Percentiles rank a stretch among this genome's conserved stretches.
Conservation (phyloP, 2,888 invertebrate genomes). For the Microctonus brassicae region DNA sequence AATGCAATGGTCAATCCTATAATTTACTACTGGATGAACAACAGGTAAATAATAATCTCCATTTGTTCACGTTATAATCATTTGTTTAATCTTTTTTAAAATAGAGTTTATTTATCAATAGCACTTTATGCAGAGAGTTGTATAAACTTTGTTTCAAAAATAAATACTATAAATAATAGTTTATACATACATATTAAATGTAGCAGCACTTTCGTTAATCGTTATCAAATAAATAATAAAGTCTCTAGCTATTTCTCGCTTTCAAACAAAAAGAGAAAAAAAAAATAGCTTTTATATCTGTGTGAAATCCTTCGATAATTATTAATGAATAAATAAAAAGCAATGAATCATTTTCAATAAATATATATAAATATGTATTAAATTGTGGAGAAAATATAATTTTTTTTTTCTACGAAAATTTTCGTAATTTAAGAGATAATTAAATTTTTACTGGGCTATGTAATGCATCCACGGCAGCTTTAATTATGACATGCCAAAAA, state of each 20-base stretch:
- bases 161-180: too few relatives aligned
- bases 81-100: neutral
- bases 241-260: neutral
- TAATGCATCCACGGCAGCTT: neutral
- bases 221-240: neutral
- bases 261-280: neutral
- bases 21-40: constrained; percentile 95
- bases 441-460: neutral
- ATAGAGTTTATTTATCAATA: neutral
- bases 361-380: too few relatives aligned
- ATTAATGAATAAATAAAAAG: too few relatives aligned
- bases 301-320: too few relatives aligned
- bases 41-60: constrained; percentile 75
- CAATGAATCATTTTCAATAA: too few relatives aligned
- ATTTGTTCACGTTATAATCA: neutral
- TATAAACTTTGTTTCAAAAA: neutral
- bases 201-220: constrained; percentile 18
- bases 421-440: too few relatives aligned
- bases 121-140: neutral
- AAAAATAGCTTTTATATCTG: too few relatives aligned
- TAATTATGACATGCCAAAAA: neutral
- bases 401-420: too few relatives aligned
- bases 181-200: neutral
- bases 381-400: too few relatives aligned
- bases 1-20: constrained; percentile 94